Percentiles rank a stretch among this genome's conserved stretches.
phyloP scores from a whole-genome alignment of 1,140 invertebrate species.

The Conopomorpha cramerella region DNA sequence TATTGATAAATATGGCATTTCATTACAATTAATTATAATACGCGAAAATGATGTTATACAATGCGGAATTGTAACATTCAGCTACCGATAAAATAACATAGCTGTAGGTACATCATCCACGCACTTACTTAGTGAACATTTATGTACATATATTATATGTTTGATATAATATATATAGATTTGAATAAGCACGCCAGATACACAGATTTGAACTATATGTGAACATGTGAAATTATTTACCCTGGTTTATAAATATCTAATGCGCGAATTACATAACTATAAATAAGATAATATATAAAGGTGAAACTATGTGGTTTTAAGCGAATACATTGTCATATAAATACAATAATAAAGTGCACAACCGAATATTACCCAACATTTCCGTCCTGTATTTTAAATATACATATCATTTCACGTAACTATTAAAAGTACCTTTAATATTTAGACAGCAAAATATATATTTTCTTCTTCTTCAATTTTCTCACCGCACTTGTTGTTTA shows the following conservation, averaged over 20 bases:
- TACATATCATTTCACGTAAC: no score
- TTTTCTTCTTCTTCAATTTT: no score
- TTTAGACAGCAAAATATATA: no score
- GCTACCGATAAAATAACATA: no score
- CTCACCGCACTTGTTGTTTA: no score
- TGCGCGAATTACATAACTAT: no score
- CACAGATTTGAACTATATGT: constrained; percentile 14
- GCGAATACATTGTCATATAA: constrained; percentile 37
- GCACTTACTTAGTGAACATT: no score
- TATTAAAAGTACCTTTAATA: no score
- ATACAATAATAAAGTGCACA: constrained; percentile 48
- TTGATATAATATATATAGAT: constrained; percentile 8
- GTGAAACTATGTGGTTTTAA: constrained; percentile 12
- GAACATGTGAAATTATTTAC: not conserved
- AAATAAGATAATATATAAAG: not conserved
- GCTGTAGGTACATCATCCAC: no score
- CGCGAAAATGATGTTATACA: not conserved
- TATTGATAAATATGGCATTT: not conserved
- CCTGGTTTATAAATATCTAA: no score
- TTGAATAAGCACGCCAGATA: constrained; percentile 8
- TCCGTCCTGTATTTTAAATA: constrained; percentile 28
- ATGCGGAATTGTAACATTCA: not conserved
- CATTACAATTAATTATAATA: not conserved
- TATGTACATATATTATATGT: not conserved
- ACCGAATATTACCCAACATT: constrained; percentile 41